Evolutionary conservation across 1,140 invertebrate species (phyloP).

Genomic region (Glomeris maerens): DNA sequence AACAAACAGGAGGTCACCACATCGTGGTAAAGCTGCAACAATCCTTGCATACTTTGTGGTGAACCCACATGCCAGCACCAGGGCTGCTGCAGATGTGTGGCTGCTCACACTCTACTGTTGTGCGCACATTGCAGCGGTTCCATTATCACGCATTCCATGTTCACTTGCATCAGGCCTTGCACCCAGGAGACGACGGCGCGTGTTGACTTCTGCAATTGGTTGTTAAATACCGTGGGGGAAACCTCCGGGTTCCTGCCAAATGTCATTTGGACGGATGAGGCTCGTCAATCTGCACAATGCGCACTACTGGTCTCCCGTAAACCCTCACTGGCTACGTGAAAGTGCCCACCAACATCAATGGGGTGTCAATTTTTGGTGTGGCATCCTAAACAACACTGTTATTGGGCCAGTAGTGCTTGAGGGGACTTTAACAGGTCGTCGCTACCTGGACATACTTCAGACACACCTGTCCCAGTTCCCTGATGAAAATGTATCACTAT

Average conservation of each 20-base stretch:
- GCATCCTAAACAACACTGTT: conserved; percentile 24
- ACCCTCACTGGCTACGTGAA: conserved; percentile 25
- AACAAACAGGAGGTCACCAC: too few species aligned
- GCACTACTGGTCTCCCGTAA: too few species aligned
- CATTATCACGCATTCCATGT: neutral
- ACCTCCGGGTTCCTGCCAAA: neutral
- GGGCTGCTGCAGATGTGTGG: too few species aligned
- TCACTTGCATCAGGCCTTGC: too few species aligned
- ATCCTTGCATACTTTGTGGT: too few species aligned
- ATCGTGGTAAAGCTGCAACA: too few species aligned
- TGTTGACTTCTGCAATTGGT: conserved; percentile 2
- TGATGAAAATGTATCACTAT: conserved; percentile 21
- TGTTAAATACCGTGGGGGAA: neutral
- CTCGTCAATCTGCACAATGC: conserved; percentile 28
- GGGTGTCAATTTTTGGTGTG: conserved; percentile 26
- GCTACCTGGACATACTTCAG: conserved; percentile 23
- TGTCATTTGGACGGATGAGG: neutral
- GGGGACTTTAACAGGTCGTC: conserved; percentile 17
- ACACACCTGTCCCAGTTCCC: conserved; percentile 22
- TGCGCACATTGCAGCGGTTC: too few species aligned
- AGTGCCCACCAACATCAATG: conserved; percentile 26
- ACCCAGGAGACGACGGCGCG: neutral
- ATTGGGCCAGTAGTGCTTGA: conserved; percentile 26
- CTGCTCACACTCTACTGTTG: too few species aligned
- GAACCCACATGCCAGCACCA: too few species aligned